Evolutionary conservation across 2,888 invertebrate species (phyloP), one percentile per base, ranked within the genome.

Genomic region (Trachelus iudaicus): DNA sequence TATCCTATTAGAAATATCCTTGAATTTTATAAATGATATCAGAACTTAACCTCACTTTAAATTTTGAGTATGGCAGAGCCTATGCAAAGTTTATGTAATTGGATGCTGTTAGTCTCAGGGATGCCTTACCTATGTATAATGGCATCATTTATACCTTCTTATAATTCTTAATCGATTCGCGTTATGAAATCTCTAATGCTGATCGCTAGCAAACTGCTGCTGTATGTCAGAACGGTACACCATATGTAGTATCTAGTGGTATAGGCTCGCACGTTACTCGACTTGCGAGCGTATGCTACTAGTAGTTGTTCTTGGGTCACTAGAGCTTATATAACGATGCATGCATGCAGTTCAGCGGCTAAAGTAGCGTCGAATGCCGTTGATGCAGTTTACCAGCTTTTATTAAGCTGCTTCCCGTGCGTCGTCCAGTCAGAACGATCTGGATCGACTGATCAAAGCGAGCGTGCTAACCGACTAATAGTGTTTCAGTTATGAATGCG

Each of bases 271-370:
- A 23, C 56, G 56, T 56, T 56, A 56, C 23, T 56, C 56, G 23
- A 23, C 56, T 56, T 56, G 56, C 56, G 56, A 56, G 23, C 23
- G 56, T 56, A 56, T 23, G 23, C 56, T 56, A 23, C 56, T 56
- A 56, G 23, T 56, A 56, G 56, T 56, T 23, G 56, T 56, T 80
- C 80, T 77, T 78, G 80, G 77, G 81, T 81, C 81, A 79, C 69
- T 78, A 78, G 79, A 81, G 82, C 81, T 85, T 87, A 85, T 85
- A 85, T 88, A 88, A 88, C 86, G 81, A 83, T 79, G 79, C 81
- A 80, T 78, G 79, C 79, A 80, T 80, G 75, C 75, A 75, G 80
- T 79, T 80, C 75, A 77, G 82, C 80, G 83, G 81, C 80, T 85
- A 85, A 85, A 84, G 82, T 80, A 79, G 83, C 80, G 76, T 78